These are phyloP conservation scores for Zophobas morio DNA, from an alignment of 1,140 invertebrate genomes.

Conservation along the genomic window DNA sequence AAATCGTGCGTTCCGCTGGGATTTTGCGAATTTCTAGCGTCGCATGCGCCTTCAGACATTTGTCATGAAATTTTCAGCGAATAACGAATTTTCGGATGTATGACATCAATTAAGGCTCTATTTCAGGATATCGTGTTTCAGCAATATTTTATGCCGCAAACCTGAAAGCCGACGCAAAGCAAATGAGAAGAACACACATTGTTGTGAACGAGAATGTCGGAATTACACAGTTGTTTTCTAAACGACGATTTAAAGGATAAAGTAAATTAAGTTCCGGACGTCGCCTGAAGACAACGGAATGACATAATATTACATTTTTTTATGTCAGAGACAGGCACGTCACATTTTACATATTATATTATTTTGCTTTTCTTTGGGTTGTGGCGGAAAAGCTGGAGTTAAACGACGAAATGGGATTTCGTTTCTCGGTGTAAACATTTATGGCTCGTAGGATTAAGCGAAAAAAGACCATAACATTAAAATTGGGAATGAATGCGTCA, in stretches of 20 bases:
- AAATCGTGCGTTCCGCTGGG: no score
- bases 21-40: no score
- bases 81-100: no score
- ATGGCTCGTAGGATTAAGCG: conserved; percentile 15
- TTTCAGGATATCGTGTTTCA: no score
- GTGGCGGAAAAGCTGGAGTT: not conserved
- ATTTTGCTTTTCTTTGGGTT: not conserved
- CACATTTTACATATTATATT: not conserved
- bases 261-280: not conserved
- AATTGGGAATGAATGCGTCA: not conserved
- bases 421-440: conserved; percentile 1
- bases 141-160: no score
- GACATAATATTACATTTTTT: conserved; percentile 7
- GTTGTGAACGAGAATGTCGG: not conserved
- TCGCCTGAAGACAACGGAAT: conserved; percentile 8
- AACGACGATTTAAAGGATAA: not conserved
- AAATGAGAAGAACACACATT: no score
- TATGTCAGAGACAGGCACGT: not conserved
- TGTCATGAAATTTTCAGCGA: no score
- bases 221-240: not conserved
- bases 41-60: no score
- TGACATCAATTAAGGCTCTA: no score
- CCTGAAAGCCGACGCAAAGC: no score
- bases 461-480: not conserved
- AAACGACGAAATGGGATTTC: not conserved